Evolutionary conservation across 2,888 invertebrate genomes (phyloP).

Genomic region (Archips xylosteana): DNA sequence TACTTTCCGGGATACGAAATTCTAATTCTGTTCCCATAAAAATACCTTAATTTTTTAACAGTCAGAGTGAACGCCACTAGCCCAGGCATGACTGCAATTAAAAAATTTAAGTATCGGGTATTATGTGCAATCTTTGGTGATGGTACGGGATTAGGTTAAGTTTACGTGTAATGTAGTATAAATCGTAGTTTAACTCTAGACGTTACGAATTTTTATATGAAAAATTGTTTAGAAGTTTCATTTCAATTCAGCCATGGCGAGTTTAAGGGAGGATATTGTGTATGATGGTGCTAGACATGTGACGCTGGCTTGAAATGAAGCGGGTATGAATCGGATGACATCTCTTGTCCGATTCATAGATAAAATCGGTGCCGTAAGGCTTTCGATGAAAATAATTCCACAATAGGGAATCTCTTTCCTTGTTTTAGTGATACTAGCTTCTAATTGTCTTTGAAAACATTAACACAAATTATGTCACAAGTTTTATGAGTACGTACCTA

Average conservation of each 20-base stretch:
- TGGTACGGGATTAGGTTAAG: conserved; percentile 85
- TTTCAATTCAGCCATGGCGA: conserved; percentile 76
- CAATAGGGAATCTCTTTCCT: conserved; percentile 81
- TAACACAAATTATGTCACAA: conserved; percentile 84
- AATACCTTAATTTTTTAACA: conserved; percentile 83
- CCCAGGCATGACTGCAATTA: conserved; percentile 83
- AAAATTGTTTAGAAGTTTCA: conserved; percentile 68
- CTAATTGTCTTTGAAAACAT: conserved; percentile 79
- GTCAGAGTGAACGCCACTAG: conserved; percentile 70
- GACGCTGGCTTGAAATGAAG: conserved; percentile 81
- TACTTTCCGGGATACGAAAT: conserved; percentile 64
- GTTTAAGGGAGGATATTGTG: conserved; percentile 54
- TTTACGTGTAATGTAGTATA: conserved; percentile 63
- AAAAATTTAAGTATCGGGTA: conserved; percentile 91
- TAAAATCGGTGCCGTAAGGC: conserved; percentile 55
- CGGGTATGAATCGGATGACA: conserved; percentile 80
- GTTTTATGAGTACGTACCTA: conserved; percentile 75
- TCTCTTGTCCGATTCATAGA: conserved; percentile 78
- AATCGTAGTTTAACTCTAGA: conserved; percentile 59
- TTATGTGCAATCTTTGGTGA: conserved; percentile 94
- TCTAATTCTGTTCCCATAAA: conserved; percentile 67
- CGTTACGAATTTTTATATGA: conserved; percentile 59
- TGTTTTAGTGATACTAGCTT: conserved; percentile 85
- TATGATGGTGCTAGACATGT: conserved; percentile 74
- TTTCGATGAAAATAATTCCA: conserved; percentile 66